phyloP scores from a whole-genome alignment of 2,888 invertebrate species.

The Lasioglossum pauxillum region DNA sequence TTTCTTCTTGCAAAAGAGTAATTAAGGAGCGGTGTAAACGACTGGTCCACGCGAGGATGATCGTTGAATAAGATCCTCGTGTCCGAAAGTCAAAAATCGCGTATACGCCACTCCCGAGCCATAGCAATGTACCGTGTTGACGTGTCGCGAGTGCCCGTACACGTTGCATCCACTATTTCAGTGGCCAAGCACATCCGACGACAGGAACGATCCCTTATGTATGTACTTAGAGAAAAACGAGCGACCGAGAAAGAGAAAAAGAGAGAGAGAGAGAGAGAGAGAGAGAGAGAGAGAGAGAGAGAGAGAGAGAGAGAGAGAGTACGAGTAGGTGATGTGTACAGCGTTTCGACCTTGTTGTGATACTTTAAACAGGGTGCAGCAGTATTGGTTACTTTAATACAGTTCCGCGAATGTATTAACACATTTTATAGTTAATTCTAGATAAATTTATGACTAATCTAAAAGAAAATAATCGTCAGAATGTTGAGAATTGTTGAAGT shows the following conservation, averaged over 20 bases:
- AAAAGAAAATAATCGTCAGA: not conserved
- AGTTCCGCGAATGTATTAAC: not conserved
- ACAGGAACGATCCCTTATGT: conserved; percentile 34
- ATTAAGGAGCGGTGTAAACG: conserved; percentile 31
- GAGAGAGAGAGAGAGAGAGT: no score
- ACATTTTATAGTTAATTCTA: not conserved
- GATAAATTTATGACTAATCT: not conserved
- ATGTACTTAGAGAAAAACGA: conserved; percentile 63
- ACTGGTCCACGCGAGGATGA: conserved; percentile 34
- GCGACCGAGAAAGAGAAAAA: no score
- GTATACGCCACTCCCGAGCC: conserved; percentile 48
- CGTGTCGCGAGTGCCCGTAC: conserved; percentile 56
- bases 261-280: no score
- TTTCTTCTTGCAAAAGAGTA: conserved; percentile 55
- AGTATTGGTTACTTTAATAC: not conserved
- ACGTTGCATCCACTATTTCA: conserved; percentile 59
- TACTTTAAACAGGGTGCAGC: conserved; percentile 61
- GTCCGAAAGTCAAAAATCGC: conserved; percentile 55
- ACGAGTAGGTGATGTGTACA: not conserved
- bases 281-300: no score
- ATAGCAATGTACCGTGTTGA: conserved; percentile 57
- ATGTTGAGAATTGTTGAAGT: not conserved
- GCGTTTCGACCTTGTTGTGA: conserved; percentile 53
- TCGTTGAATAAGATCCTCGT: conserved; percentile 29
- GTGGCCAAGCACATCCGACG: conserved; percentile 56